Base-by-base conservation (phyloP, 1,140 invertebrate species). In the Polypedilum vanderplanki region DNA sequence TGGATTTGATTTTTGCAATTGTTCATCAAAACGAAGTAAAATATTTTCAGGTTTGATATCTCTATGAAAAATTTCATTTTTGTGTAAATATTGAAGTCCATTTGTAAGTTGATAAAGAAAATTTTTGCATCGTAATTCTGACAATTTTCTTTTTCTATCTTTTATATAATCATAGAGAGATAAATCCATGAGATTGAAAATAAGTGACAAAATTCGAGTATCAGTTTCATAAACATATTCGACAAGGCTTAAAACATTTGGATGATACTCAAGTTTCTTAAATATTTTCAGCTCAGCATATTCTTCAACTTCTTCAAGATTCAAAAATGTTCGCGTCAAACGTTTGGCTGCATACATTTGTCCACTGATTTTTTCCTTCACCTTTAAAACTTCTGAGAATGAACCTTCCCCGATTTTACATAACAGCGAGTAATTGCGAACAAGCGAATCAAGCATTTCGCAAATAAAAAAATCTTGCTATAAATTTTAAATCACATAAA, bases 11-110 rank as follows among this genome's bases (percentile, higher is more conserved):
- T 75, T 76, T 79, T 77, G 77, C 78, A 33, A 74, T 10, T 75
- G 76, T 15, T 24, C 74, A 22, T 75, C 41, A 77, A 86, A 82
- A 79, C 86, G 86, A 0, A 89, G 78, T 75, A 90, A 79, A 77
- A 90, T 88, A 81, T 90, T 91, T 83, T 91, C 90, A 12, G 90
- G 90, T 81, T 91, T 90, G 7, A 90, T 86, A 80, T 90, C 89
- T 64, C 88, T 79, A 81, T 90, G 89, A 80, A 90, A 90, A 41
- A 90, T 85, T 5, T 87, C 88, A 81, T 88, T 80, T 78, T 83
- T 86, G 76, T 90, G 86, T 22, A 89, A 80, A 79, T 87, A 85
- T 40, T 85, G 81, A 5, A 87, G 75, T 10, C 86, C 87, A 79
- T 84, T 83, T 5, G 87, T 78, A n/a, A 88, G 77, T 78, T 90